These are phyloP conservation scores for Sorex fumeus DNA, from an alignment of 2,113 vertebrate genomes.

Conservation along the genomic window DNA sequence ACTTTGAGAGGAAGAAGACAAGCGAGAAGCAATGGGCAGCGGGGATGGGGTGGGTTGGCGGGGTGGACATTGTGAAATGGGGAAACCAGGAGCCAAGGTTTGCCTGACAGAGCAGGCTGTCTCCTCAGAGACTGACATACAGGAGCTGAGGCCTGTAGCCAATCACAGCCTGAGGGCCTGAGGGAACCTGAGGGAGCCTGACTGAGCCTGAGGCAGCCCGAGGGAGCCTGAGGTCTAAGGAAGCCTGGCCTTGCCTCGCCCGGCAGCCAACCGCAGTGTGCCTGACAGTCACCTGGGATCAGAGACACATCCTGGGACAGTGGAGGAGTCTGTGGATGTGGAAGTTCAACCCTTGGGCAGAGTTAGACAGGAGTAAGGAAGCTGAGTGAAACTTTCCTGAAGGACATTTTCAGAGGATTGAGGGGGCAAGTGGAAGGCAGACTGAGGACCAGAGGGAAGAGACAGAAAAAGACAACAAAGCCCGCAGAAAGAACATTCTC, in stretches of 20 bases:
- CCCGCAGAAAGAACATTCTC: not conserved
- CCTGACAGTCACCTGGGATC: not conserved
- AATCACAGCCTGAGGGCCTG: not conserved
- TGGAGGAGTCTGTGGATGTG: not conserved
- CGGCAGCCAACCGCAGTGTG: not conserved
- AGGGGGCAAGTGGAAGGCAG: too few species aligned
- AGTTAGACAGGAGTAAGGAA: too few species aligned
- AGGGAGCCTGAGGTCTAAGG: too few species aligned
- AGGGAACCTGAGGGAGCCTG: not conserved
- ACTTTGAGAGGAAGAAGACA: not conserved
- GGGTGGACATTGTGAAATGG: not conserved
- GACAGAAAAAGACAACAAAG: not conserved
- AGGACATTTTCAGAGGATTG: not conserved
- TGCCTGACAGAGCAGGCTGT: not conserved
- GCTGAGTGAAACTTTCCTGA: not conserved
- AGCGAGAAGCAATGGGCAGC: rapidly evolving
- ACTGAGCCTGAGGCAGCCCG: too few species aligned
- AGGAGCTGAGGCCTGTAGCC: not conserved
- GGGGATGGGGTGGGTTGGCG: not conserved
- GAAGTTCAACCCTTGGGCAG: not conserved
- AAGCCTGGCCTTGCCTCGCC: too few species aligned
- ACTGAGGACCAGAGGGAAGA: not conserved
- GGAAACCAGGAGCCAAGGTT: too few species aligned
- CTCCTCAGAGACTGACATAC: not conserved
- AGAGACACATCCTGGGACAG: not conserved